These are phyloP conservation scores for Bombyx mori DNA, from an alignment of 1,140 invertebrate species.

Conservation along the genomic window ASM3026992v2 NC_085112.1:6486001-6486500, in stretches of 20 bases:
- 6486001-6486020: constrained; percentile 20
- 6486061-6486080: constrained; percentile 34
- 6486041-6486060: constrained; percentile 21
- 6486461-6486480: too few relatives aligned
- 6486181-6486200: neutral
- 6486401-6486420: too few relatives aligned
- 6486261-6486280: too few relatives aligned
- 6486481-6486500: too few relatives aligned
- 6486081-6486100: constrained; percentile 24
- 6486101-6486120: constrained; percentile 12
- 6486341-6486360: too few relatives aligned
- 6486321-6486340: too few relatives aligned
- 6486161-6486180: neutral
- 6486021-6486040: constrained; percentile 22
- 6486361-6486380: too few relatives aligned
- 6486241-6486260: neutral
- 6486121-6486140: constrained; percentile 9
- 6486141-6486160: constrained; percentile 7
- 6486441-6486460: too few relatives aligned
- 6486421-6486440: too few relatives aligned
- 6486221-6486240: neutral
- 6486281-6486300: too few relatives aligned
- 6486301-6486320: too few relatives aligned
- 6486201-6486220: neutral
- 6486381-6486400: too few relatives aligned